These are phyloP conservation scores for Australoheros scitulus DNA, from an alignment of 2,113 vertebrate species.

Conservation along the genomic window DNA sequence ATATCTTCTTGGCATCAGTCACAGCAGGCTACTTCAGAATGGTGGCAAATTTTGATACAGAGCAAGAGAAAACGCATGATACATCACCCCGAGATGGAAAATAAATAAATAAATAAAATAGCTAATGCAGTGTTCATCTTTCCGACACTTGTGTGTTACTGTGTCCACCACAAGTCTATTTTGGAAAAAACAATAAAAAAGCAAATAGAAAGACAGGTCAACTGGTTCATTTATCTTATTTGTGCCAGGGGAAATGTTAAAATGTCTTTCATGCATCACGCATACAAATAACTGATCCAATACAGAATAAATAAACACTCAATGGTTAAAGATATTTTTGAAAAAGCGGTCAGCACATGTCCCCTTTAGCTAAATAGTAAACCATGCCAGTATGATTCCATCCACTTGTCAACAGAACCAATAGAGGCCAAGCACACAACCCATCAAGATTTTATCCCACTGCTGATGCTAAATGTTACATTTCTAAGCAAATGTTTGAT, in stretches of 20 bases:
- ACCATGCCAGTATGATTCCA: not conserved
- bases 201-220: not conserved
- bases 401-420: constrained; percentile 7
- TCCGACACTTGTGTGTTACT: not conserved
- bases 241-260: constrained; percentile 5
- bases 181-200: not conserved
- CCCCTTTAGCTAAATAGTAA: not conserved
- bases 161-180: not conserved
- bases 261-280: not conserved
- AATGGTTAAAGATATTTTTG: not conserved
- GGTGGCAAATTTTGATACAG: constrained; percentile 29
- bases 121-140: not conserved
- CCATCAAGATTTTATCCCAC: constrained; percentile 1
- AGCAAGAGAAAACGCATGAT: constrained; percentile 5
- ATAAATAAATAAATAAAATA: not conserved
- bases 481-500: constrained; percentile 64
- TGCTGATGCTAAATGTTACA: constrained; percentile 32
- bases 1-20: constrained; percentile 40
- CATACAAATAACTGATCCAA: not conserved
- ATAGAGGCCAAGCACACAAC: not conserved
- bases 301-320: not conserved
- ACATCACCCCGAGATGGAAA: constrained; percentile 13
- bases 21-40: constrained; percentile 12
- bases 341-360: not conserved
- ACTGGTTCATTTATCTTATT: not conserved